Conservation (phyloP, 2,888 invertebrate species). For the Schrankia costaestrigalis region DNA sequence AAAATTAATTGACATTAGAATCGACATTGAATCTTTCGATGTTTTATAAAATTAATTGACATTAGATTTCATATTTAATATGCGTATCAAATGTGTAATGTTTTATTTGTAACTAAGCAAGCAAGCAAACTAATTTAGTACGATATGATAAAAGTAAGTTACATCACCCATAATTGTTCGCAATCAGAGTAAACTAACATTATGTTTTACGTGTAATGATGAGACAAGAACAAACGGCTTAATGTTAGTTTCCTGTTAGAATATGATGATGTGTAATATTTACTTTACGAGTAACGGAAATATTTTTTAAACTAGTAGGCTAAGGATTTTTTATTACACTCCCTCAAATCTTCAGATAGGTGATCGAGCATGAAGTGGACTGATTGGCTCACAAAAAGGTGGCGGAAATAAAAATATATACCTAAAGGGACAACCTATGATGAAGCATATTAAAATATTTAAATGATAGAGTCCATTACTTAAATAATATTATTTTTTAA, state of each 20-base stretch:
- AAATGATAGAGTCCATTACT: too few species aligned
- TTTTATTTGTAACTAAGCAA: slow-evolving; percentile 13
- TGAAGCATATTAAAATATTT: too few species aligned
- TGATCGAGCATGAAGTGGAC: too few species aligned
- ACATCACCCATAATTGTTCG: slow-evolving; percentile 55
- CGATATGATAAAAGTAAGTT: slow-evolving; percentile 41
- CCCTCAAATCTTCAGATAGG: too few species aligned
- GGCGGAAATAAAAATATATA: too few species aligned
- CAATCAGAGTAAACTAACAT: slow-evolving; percentile 57
- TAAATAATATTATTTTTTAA: too few species aligned
- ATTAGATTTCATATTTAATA: slow-evolving; percentile 18
- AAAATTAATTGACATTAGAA: too few species aligned
- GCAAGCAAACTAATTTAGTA: slow-evolving; percentile 31
- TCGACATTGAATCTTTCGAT: slow-evolving; percentile 5
- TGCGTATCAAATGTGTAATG: slow-evolving; percentile 27
- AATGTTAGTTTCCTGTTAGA: slow-evolving; percentile 46
- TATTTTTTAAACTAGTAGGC: slow-evolving; percentile 9
- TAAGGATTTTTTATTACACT: not conserved
- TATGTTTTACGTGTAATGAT: slow-evolving; percentile 42
- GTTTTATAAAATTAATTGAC: slow-evolving; percentile 18
- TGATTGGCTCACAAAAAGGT: too few species aligned
- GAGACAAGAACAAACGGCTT: slow-evolving; percentile 52
- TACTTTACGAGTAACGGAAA: slow-evolving; percentile 49
- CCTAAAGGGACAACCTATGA: too few species aligned
- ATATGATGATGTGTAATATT: slow-evolving; percentile 49